Evolutionary conservation across 2,113 vertebrate species (phyloP).

Genomic region (Nothobranchius kuhntae): DNA sequence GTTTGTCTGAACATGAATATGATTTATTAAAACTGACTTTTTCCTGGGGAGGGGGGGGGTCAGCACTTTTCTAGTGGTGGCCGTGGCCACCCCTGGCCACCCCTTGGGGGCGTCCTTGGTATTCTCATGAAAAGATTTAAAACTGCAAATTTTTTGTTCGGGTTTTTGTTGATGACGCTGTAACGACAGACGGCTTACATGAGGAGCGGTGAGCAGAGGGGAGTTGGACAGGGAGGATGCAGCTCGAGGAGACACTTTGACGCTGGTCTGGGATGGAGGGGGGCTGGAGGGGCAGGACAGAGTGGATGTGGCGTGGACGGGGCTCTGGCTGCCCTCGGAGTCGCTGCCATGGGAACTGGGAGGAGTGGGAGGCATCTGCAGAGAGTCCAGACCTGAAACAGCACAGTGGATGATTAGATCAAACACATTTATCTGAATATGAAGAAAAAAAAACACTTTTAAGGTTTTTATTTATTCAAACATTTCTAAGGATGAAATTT

Average conservation of each 20-base stretch:
- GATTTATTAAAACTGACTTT: no score
- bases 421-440: no score
- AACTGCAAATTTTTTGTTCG: background rate
- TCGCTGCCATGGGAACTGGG: constrained; percentile 97
- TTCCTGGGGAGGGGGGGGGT: no score
- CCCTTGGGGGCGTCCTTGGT: no score
- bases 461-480: background rate
- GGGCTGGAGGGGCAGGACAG: constrained; percentile 83
- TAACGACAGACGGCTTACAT: constrained; percentile 73
- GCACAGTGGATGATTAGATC: rapidly evolving
- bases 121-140: no score
- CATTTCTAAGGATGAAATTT: background rate
- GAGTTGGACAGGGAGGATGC: constrained; percentile 91
- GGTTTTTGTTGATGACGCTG: no score
- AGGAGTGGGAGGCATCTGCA: constrained; percentile 95
- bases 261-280: constrained; percentile 73
- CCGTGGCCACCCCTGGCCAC: no score
- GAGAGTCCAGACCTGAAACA: constrained; percentile 80
- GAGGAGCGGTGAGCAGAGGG: constrained; percentile 94
- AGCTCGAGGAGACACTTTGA: constrained; percentile 79
- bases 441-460: no score
- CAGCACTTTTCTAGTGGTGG: no score
- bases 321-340: constrained; percentile 94
- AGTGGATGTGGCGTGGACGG: constrained; percentile 81
- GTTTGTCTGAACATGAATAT: no score